Base-by-base conservation (phyloP, 2,797 vertebrate species). In the Salarias fasciatus region DNA sequence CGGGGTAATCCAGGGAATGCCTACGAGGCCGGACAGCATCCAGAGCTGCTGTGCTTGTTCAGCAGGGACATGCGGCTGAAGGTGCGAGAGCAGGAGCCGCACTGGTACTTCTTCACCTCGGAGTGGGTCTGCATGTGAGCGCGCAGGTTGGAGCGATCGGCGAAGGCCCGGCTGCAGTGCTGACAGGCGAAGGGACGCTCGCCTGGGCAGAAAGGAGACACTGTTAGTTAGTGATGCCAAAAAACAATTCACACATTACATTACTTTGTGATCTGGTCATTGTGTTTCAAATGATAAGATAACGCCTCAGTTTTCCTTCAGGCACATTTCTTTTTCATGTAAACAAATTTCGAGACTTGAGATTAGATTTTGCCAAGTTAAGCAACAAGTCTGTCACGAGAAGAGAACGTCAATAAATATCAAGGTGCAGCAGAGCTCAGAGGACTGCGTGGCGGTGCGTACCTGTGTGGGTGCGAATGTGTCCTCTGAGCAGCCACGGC, bases 51-150 rank as follows among this genome's bases (percentile, higher is more conserved):
- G 51, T 99, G 97, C 79, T 99, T 99, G 91, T 98, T 96, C 47
- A 99, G 95, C 80, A 99, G 93, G 3, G 97, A 99, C 97, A 99
- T 98, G 52, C 97, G 95, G 74, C 97, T 99, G 94, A 99, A 99
- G 92, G 97, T 98, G 65, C 96, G 93, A 1, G 96, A 93, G 68
- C 97, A 99, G 33, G 92, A 91, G 83, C 91, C 87, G 45, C 97
- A 99, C 81, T 97, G 97, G 88, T 99, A 99, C 89, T 97, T 99
- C 93, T 99, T 99, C 74, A 99, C 95, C 30, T 99, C 96, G 0
- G 97, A 97, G 89, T 99, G 97, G 45, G 97, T 99, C 93, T 99
- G 97, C 83, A 99, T 93, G 88, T 99, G 97, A 35, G 97, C 97
- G 0, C 97, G 93, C 58, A 99, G 95, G 91, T 99, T 99, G 46